These are phyloP conservation scores for Eurypyga helias DNA, from an alignment of 2,113 vertebrate genomes.

Conservation along the genomic window DNA sequence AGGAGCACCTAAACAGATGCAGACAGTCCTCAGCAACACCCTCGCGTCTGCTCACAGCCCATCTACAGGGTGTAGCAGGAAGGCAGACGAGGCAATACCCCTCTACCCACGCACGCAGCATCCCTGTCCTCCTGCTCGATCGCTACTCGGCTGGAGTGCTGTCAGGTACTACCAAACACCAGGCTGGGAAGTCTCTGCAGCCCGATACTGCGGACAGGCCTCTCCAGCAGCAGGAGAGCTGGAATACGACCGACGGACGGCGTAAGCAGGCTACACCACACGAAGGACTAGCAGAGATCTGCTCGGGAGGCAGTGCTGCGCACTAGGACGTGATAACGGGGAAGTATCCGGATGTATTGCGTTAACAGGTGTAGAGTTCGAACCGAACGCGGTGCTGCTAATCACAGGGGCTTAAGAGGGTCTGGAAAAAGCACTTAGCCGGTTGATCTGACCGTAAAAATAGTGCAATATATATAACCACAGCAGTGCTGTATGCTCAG, in stretches of 20 bases:
- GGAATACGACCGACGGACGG: accelerated
- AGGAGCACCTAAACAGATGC: conserved; percentile 78
- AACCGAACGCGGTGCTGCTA: not conserved
- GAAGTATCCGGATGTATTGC: not conserved
- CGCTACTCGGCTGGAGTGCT: not conserved
- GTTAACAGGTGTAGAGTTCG: not conserved
- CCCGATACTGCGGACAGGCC: not conserved
- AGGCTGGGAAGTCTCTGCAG: not conserved
- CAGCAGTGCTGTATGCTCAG: not conserved
- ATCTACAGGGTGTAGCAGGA: not conserved
- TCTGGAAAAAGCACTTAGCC: not conserved
- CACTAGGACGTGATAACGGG: not conserved
- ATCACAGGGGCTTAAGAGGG: not conserved
- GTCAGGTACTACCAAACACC: not conserved
- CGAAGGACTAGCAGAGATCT: not conserved
- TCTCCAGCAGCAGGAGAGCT: not conserved
- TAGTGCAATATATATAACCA: not conserved
- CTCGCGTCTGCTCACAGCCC: not conserved
- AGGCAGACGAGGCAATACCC: not conserved
- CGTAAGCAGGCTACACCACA: not conserved
- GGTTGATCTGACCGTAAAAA: not conserved
- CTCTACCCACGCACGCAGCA: not conserved
- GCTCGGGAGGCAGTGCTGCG: not conserved
- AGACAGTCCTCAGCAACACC: not conserved
- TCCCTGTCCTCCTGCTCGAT: not conserved